Evolutionary conservation across 2,113 vertebrate genomes (phyloP), one percentile per base, ranked within the genome.

Genomic region (Microtus montanus): DNA sequence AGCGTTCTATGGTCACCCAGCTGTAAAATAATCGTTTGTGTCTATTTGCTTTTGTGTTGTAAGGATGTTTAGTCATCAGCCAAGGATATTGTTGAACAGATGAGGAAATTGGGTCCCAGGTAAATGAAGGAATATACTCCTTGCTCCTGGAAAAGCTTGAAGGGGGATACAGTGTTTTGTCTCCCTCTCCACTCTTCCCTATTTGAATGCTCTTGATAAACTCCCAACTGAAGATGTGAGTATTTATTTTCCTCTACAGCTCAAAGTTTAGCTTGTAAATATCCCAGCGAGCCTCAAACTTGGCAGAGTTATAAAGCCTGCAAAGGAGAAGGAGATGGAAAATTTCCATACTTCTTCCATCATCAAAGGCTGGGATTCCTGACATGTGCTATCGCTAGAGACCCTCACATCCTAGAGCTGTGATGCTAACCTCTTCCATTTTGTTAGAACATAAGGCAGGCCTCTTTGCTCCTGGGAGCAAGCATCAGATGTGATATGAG

Each of bases 251-350:
- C 88, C 95, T 97, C 97, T 92, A 92, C 91, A 96, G 97, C 92
- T 98, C 95, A 98, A 75, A 96, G 95, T 97, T 71, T 86, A 97
- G 96, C 94, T 97, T 96, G 79, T 93, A 97, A 97, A 97, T 97
- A 97, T 94, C 91, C 92, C 0, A 1, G 97, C 97, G 97, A 98
- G 96, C 97, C 97, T 97, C 92, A 98, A 98, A 98, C 96, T 94
- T 98, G 98, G 98, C 98, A 98, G 97, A 97, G 94, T 90, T 95
- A 74, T 78, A 96, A 98, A 95, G 68, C 89, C 87, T 96, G 75
- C 77, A 88, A 91, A 98, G 96, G 94, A 96, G 87, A 91, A 92
- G 96, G 96, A 98, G 97, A 92, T 90, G 97, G 96, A 96, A 93
- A 95, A 96, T 98, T 98, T 98, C 96, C 83, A 80, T 96, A 89